These are phyloP conservation scores for Paralichthys olivaceus DNA, from an alignment of 2,113 vertebrate genomes.

Conservation along the genomic window DNA sequence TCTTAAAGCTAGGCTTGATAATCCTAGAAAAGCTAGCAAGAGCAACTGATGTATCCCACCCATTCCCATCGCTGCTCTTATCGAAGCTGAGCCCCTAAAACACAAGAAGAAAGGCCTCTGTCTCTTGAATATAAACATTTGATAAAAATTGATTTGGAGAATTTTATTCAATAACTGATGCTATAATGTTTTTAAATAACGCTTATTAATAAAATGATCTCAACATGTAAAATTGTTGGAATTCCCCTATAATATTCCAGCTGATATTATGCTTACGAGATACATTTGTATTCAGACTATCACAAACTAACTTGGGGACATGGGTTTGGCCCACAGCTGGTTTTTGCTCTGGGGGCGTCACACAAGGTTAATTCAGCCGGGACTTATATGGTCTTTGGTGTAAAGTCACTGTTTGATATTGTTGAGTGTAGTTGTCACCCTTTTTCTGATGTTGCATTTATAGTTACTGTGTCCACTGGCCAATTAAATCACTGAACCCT, in stretches of 20 bases:
- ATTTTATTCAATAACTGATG: background rate
- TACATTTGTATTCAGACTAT: conserved; percentile 1
- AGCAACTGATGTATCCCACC: no score
- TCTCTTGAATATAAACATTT: no score
- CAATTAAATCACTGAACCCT: conserved; percentile 6
- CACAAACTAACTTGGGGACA: background rate
- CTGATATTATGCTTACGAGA: background rate
- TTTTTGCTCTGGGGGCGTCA: no score
- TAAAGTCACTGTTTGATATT: background rate
- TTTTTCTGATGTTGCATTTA: conserved; percentile 2
- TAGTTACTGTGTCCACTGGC: background rate
- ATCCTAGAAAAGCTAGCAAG: no score
- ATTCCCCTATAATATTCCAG: background rate
- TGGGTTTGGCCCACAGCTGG: background rate
- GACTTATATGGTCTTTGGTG: no score
- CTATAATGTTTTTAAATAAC: background rate
- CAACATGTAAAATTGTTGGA: background rate
- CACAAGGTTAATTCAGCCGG: no score
- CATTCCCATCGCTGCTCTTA: no score
- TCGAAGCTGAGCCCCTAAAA: no score
- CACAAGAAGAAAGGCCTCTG: no score
- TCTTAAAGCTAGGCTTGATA: background rate
- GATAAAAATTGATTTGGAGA: no score
- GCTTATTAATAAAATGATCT: no score
- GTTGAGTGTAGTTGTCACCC: background rate